Evolutionary conservation across 1,140 invertebrate species (phyloP).

Genomic region (Platorchestia sp.): DNA sequence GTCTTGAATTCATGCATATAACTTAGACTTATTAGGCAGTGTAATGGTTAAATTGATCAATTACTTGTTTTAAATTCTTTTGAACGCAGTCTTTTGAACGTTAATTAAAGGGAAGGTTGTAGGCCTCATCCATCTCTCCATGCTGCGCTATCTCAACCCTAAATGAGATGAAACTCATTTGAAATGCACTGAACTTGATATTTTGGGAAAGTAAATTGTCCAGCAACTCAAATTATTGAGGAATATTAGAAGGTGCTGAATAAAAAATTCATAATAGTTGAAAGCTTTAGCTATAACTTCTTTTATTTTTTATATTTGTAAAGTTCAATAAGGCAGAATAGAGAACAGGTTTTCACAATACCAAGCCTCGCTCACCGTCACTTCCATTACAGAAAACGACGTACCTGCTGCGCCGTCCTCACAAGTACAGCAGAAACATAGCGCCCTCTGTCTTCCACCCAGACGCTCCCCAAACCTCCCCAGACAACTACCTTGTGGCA

Average conservation of each 20-base stretch:
- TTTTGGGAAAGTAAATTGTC: not conserved
- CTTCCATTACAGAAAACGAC: constrained; percentile 10
- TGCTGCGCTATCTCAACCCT: not conserved
- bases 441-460: not conserved
- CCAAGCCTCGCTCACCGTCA: not conserved
- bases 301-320: not conserved
- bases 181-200: not conserved
- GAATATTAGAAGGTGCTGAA: not conserved
- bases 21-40: not conserved
- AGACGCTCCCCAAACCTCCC: not conserved
- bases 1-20: not conserved
- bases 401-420: constrained; percentile 22
- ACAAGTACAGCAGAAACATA: constrained; percentile 40
- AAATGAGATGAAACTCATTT: not conserved
- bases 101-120: not conserved
- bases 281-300: not conserved
- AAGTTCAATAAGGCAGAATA: not conserved
- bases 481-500: not conserved
- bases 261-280: not conserved
- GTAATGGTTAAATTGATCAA: not conserved
- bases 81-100: not conserved
- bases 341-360: not conserved
- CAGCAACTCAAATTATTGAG: not conserved
- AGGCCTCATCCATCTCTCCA: not conserved
- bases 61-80: not conserved